Evolutionary conservation across 2,888 invertebrate genomes (phyloP).

Genomic region (Taenaris catops): DNA sequence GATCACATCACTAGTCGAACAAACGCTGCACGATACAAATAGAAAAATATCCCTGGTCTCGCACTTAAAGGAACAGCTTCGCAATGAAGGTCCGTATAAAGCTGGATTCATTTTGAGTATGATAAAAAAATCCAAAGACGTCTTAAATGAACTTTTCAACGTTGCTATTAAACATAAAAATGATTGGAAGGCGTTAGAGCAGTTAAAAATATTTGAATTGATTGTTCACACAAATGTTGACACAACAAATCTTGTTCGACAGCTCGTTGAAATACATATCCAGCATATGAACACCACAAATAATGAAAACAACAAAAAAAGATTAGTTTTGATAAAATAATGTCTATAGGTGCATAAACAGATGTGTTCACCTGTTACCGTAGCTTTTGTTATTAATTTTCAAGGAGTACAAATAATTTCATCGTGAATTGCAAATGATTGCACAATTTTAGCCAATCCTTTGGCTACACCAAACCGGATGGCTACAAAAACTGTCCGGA

Average conservation of each 20-base stretch:
- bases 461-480: not conserved
- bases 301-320: slow-evolving; percentile 24
- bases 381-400: too few species aligned
- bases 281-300: slow-evolving; percentile 38
- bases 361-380: too few species aligned
- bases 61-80: slow-evolving; percentile 34
- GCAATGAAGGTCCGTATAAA: slow-evolving; percentile 40
- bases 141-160: slow-evolving; percentile 57
- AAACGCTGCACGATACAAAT: slow-evolving; percentile 50
- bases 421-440: too few species aligned
- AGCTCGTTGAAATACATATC: slow-evolving; percentile 52
- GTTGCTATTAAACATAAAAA: slow-evolving; percentile 57
- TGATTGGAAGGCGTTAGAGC: slow-evolving; percentile 58
- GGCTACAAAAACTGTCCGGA: not conserved
- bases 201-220: slow-evolving; percentile 59
- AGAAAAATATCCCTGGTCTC: slow-evolving; percentile 41
- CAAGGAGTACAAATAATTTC: too few species aligned
- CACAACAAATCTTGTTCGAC: slow-evolving; percentile 51
- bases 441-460: not conserved
- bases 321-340: slow-evolving; percentile 37
- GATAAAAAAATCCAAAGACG: slow-evolving; percentile 53
- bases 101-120: slow-evolving; percentile 55
- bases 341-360: too few species aligned
- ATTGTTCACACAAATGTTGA: slow-evolving; percentile 65
- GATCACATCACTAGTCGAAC: slow-evolving; percentile 47